Evolutionary conservation across 2,888 invertebrate genomes (phyloP), one percentile per base, ranked within the genome.

Genomic region (Steinernema scapterisci): DNA sequence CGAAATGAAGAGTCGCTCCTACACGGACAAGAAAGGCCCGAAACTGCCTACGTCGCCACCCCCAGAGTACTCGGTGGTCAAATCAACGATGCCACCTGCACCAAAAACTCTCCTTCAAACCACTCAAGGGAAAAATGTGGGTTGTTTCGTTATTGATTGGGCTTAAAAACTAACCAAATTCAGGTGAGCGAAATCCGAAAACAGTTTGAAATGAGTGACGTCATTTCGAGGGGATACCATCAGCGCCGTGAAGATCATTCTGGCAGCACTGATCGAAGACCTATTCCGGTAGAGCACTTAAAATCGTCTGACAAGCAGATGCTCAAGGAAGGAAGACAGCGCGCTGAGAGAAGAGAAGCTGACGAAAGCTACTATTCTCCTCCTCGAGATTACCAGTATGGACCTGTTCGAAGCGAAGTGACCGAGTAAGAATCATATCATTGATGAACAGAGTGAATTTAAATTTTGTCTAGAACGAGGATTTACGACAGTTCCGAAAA

Each of bases 161-260:
- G n/a, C n/a, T n/a, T n/a, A n/a, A n/a, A n/a, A n/a, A n/a, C n/a
- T n/a, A n/a, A n/a, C n/a, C n/a, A 9, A 25, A 6, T 63, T 31
- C n/a, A 63, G 63, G 63, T 63, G 11, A 63, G 63, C 19, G 63
- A 63, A n/a, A 63, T 63, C 31, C 27, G 63, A 19, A 63, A 63
- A 31, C 63, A 63, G n/a, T 63, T 63, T n/a, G 63, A 63, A 38
- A 16, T 27, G 13, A 63, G 19, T 19, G 63, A 27, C 16, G 25
- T 63, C 27, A 63, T 63, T n/a, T 63, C 63, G 63, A 27, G 27
- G n/a, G 63, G 63, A 31, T 63, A 63, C 19, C 19, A 27, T 31
- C 63, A 25, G 21, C 63, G 63, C 2, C 27, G 63, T 19, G 48
- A 48, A 38, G 63, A 25, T n/a, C 21, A n/a, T 9, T 52, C 52